These are phyloP conservation scores for Hydrophis major DNA, from an alignment of 2,797 vertebrate genomes.

Conservation along the genomic window DNA sequence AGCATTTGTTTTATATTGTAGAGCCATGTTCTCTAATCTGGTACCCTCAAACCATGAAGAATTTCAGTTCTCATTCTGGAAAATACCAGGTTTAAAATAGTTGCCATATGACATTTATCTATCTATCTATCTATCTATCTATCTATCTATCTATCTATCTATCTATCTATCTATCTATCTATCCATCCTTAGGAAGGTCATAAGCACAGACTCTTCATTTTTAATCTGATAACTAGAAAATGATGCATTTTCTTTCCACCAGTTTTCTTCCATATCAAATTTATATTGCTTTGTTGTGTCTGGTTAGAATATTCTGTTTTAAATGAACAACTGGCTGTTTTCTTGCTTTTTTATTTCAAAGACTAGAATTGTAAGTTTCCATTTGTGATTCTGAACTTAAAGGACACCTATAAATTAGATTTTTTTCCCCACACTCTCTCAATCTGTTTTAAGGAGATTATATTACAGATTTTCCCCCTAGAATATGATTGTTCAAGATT, in stretches of 20 bases:
- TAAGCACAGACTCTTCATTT: neutral
- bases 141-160: no score
- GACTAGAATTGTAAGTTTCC: neutral
- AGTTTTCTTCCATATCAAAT: neutral
- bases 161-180: no score
- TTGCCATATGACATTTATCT: neutral
- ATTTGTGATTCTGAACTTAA: neutral
- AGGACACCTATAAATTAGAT: neutral
- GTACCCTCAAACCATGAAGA: neutral
- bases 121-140: neutral
- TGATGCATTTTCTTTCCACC: neutral
- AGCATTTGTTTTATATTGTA: neutral
- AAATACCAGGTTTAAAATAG: neutral
- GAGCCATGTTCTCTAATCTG: neutral
- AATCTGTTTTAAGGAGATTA: neutral
- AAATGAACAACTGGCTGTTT: neutral
- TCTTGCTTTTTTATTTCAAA: neutral
- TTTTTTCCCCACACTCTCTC: neutral
- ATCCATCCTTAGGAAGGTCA: neutral
- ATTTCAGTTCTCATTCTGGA: neutral
- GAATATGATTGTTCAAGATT: slow-evolving; percentile 13
- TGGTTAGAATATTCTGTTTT: neutral
- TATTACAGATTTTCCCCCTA: neutral
- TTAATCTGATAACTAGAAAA: neutral
- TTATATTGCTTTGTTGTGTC: neutral